A percentile compares a stretch with the other conserved stretches of the same genome.
Conservation (phyloP, 1,140 invertebrate genomes). For the Zelostemma sp. region DNA sequence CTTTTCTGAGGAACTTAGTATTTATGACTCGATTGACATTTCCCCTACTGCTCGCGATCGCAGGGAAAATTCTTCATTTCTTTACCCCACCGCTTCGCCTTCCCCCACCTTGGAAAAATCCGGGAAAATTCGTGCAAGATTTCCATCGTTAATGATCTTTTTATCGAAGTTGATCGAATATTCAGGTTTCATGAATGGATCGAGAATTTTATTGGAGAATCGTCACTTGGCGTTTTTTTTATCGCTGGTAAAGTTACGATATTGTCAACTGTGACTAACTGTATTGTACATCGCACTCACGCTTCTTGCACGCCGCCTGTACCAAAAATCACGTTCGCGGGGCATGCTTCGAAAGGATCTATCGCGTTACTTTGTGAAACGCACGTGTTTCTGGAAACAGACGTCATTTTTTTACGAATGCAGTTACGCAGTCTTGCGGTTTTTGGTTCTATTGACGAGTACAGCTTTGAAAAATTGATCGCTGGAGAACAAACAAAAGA, state of each 20-base stretch:
- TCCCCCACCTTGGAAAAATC: too few species aligned
- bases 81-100: not conserved
- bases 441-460: not conserved
- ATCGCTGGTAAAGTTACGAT: not conserved
- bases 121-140: too few species aligned
- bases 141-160: too few species aligned
- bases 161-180: too few species aligned
- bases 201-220: too few species aligned
- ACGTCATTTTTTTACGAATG: too few species aligned
- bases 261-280: not conserved
- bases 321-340: constrained; percentile 18
- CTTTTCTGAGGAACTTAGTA: constrained; percentile 34
- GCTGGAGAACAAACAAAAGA: too few species aligned
- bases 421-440: not conserved
- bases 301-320: constrained; percentile 9
- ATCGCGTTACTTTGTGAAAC: constrained; percentile 3
- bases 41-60: constrained; percentile 25
- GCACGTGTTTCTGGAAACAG: constrained; percentile 13
- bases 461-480: too few species aligned
- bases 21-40: constrained; percentile 45
- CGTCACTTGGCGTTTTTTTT: too few species aligned
- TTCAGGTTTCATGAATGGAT: too few species aligned
- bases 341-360: constrained; percentile 8
- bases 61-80: not conserved
- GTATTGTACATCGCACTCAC: constrained; percentile 7